These are phyloP conservation scores for Dinocampus coccinellae DNA, from an alignment of 2,888 invertebrate genomes.

Conservation along the genomic window DNA sequence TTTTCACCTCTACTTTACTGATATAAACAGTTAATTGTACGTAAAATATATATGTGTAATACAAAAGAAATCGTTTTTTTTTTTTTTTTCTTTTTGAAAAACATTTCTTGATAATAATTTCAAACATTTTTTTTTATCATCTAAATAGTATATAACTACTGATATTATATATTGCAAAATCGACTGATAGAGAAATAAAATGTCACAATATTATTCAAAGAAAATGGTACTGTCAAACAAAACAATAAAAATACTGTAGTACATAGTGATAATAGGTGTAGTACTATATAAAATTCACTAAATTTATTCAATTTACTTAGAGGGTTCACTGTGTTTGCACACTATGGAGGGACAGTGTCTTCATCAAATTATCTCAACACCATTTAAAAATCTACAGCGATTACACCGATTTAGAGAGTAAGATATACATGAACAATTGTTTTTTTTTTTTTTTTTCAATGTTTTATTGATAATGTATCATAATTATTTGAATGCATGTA, in stretches of 20 bases:
- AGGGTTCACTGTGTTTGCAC: conserved; percentile 10
- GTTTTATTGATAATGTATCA: neutral
- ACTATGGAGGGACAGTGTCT: conserved; percentile 62
- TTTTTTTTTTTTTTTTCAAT: neutral
- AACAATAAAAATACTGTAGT: neutral
- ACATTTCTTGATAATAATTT: no score
- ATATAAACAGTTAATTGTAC: no score
- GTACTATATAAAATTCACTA: conserved; percentile 13
- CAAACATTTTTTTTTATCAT: no score
- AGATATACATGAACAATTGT: conserved; percentile 45
- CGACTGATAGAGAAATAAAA: no score
- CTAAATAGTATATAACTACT: no score
- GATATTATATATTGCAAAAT: no score
- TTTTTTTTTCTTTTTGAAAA: no score
- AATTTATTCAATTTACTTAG: conserved; percentile 20
- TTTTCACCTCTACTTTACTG: no score
- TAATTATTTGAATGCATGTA: neutral
- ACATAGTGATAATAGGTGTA: neutral
- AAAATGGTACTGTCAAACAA: neutral
- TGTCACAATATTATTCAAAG: neutral
- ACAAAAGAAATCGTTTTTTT: no score
- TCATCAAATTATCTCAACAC: conserved; percentile 59
- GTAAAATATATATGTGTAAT: no score
- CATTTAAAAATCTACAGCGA: conserved; percentile 62
- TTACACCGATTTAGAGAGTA: conserved; percentile 65